A percentile compares a stretch with the other conserved stretches of the same genome.
Conservation (phyloP, 2,888 invertebrate species). For the Dicranocentrus wangi region DNA sequence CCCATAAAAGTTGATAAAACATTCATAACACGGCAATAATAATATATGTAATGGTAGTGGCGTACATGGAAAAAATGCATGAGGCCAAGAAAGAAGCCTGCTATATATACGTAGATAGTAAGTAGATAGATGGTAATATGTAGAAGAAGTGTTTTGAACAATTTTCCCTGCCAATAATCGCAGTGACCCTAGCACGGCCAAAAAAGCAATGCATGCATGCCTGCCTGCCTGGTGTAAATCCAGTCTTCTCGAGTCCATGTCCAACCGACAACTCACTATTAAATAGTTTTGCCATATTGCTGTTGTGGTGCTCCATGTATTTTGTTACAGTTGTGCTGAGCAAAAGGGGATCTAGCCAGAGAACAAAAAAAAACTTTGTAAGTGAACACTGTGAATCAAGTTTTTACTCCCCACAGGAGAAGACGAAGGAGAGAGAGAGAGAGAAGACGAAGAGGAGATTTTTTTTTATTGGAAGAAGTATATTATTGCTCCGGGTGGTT, state of each 20-base stretch:
- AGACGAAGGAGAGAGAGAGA: constrained; percentile 2
- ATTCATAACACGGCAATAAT: constrained; percentile 65
- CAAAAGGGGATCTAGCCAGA: background rate
- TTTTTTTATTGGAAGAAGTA: constrained; percentile 55
- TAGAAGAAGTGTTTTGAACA: too few relatives aligned
- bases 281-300: too few relatives aligned
- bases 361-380: background rate
- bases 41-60: constrained; percentile 61
- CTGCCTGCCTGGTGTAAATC: too few relatives aligned
- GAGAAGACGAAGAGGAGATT: too few relatives aligned
- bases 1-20: constrained; percentile 66
- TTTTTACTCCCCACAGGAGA: constrained; percentile 48
- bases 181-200: constrained; percentile 39
- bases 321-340: too few relatives aligned
- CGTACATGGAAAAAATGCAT: constrained; percentile 54
- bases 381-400: background rate
- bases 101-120: background rate
- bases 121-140: too few relatives aligned
- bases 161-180: constrained; percentile 50
- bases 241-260: too few relatives aligned
- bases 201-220: too few relatives aligned
- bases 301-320: too few relatives aligned
- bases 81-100: constrained; percentile 15
- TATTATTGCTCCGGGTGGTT: constrained; percentile 66
- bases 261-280: too few relatives aligned